phyloP scores from a whole-genome alignment of 1,140 invertebrate genomes.

The Leptonema lineaticorne region DNA sequence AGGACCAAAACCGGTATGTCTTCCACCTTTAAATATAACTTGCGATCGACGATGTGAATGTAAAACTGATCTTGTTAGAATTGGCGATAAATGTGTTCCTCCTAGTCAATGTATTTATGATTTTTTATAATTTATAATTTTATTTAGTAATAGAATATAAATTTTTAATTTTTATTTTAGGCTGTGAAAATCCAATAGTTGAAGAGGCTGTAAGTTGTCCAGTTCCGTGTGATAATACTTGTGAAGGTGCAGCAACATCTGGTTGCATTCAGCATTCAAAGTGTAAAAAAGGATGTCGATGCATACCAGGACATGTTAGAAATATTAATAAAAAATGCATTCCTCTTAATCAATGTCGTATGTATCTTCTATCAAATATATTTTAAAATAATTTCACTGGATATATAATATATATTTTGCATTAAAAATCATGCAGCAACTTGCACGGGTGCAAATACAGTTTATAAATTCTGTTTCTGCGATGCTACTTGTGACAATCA shows the following conservation, averaged over 20 bases:
- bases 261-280: neutral
- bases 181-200: neutral
- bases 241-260: neutral
- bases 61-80: neutral
- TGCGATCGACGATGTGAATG: neutral
- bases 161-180: neutral
- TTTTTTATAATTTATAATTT: neutral
- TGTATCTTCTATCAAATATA: neutral
- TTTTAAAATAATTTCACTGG: neutral
- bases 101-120: neutral
- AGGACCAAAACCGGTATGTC: neutral
- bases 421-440: neutral
- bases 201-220: slow-evolving; percentile 12
- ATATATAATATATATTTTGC: neutral
- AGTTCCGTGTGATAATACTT: slow-evolving; percentile 8
- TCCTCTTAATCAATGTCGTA: neutral
- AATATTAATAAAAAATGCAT: neutral
- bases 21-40: neutral
- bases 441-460: slow-evolving; percentile 14
- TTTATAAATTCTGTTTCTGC: slow-evolving; percentile 1
- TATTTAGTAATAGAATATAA: neutral
- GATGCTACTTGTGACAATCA: neutral
- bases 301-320: slow-evolving; percentile 1
- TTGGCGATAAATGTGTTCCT: neutral
- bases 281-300: neutral